Evolutionary conservation across 2,888 invertebrate genomes (phyloP).

Genomic region (Hartigia nigra): DNA sequence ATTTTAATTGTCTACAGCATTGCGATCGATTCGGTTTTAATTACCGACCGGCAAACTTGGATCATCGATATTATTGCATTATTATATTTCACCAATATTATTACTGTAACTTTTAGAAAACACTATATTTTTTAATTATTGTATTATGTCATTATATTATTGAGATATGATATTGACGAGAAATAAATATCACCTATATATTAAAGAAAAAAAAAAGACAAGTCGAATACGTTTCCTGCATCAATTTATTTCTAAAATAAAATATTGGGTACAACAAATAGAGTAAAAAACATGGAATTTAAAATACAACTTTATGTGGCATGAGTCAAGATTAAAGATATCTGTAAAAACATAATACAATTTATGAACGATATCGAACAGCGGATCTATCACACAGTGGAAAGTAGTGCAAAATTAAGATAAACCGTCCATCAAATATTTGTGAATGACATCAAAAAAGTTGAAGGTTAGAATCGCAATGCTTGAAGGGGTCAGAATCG

Average conservation of each 20-base stretch:
- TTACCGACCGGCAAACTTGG: conserved; percentile 10
- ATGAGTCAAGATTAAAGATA: not conserved
- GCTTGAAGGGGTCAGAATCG: not conserved
- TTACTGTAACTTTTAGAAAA: conserved; percentile 59
- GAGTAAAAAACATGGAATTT: not conserved
- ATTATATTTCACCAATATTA: conserved; percentile 52
- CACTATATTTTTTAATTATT: conserved; percentile 64
- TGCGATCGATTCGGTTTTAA: conserved; percentile 29
- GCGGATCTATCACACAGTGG: not conserved
- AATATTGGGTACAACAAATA: not conserved
- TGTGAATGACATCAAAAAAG: not conserved
- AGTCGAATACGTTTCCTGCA: not conserved
- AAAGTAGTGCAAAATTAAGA: not conserved
- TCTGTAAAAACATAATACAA: not conserved
- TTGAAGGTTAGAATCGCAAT: not conserved
- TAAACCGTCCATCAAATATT: not conserved
- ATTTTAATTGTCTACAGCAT: conserved; percentile 51
- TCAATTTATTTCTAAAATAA: not conserved
- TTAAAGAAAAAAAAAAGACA: conserved; percentile 12
- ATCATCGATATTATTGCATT: conserved; percentile 49
- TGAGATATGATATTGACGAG: conserved; percentile 56
- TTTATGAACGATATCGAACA: not conserved
- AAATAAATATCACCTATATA: conserved; percentile 52
- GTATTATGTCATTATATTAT: conserved; percentile 58
- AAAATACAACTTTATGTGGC: not conserved